Evolutionary conservation across 2,888 invertebrate genomes (phyloP).

Genomic region (Conchocele bisecta): DNA sequence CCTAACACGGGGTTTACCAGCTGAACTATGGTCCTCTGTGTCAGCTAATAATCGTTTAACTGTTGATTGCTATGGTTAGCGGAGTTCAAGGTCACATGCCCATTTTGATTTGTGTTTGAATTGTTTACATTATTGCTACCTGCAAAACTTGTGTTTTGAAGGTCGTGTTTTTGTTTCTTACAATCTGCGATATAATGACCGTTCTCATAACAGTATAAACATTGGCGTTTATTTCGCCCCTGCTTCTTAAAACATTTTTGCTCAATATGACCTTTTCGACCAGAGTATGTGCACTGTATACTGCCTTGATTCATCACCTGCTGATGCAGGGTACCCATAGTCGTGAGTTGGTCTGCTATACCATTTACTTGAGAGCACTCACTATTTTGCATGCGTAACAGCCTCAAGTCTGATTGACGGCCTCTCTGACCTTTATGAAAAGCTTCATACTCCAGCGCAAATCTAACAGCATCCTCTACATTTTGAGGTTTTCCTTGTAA

Average conservation of each 20-base stretch:
- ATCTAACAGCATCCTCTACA: neutral
- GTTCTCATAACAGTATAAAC: neutral
- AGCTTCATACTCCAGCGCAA: neutral
- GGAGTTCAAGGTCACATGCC: neutral
- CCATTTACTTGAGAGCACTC: neutral
- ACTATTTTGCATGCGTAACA: neutral
- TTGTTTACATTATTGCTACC: too few species aligned
- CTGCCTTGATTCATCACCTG: neutral
- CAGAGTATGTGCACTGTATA: neutral
- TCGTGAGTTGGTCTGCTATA: neutral
- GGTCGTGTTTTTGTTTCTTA: neutral
- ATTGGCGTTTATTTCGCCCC: neutral
- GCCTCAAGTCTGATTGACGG: neutral
- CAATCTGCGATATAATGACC: neutral
- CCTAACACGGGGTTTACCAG: neutral
- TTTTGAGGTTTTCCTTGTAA: neutral
- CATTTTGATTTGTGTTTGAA: neutral
- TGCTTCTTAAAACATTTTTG: neutral
- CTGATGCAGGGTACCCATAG: neutral
- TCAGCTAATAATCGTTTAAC: neutral
- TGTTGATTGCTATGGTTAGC: neutral
- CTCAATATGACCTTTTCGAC: neutral
- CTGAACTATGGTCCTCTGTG: conserved; percentile 4
- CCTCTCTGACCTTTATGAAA: neutral
- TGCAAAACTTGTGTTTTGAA: neutral